These are phyloP conservation scores for Nymphalis io DNA, from an alignment of 1,140 invertebrate genomes.

Conservation along the genomic window DNA sequence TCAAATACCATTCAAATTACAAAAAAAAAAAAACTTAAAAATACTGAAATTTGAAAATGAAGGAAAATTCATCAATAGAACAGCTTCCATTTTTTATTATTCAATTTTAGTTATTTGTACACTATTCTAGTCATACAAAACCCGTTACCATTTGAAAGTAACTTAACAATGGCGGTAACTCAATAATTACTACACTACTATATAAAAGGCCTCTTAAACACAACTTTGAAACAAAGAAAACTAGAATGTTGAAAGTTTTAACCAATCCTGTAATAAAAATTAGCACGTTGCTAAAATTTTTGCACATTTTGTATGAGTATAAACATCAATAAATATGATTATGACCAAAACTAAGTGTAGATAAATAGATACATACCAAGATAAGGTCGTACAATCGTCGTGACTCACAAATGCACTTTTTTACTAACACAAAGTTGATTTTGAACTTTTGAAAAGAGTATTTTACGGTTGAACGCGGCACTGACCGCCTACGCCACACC, in stretches of 20 bases:
- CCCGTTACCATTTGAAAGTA: conserved; percentile 23
- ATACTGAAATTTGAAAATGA: background rate
- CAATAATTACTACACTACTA: conserved; percentile 3
- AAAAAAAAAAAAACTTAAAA: background rate
- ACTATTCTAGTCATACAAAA: conserved; percentile 3
- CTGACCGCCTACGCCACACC: conserved; percentile 57
- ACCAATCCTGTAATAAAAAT: background rate
- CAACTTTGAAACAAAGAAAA: conserved; percentile 13
- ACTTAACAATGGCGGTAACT: conserved; percentile 20
- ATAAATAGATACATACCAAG: conserved; percentile 38
- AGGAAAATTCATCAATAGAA: background rate
- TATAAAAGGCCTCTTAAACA: conserved; percentile 9
- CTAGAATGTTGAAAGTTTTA: conserved; percentile 12
- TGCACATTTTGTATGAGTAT: conserved; percentile 16
- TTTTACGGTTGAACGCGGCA: conserved; percentile 54
- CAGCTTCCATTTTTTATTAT: background rate
- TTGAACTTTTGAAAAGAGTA: conserved; percentile 53
- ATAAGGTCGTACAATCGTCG: conserved; percentile 35
- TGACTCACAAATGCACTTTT: conserved; percentile 48
- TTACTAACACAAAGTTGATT: conserved; percentile 48
- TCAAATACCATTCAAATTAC: background rate
- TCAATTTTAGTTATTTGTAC: background rate
- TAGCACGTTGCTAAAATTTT: conserved; percentile 11
- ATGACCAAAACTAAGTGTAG: background rate
- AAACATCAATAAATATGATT: conserved; percentile 26